These are phyloP conservation scores for Scylla paramamosain DNA, from an alignment of 1,140 invertebrate genomes.

Conservation along the genomic window DNA sequence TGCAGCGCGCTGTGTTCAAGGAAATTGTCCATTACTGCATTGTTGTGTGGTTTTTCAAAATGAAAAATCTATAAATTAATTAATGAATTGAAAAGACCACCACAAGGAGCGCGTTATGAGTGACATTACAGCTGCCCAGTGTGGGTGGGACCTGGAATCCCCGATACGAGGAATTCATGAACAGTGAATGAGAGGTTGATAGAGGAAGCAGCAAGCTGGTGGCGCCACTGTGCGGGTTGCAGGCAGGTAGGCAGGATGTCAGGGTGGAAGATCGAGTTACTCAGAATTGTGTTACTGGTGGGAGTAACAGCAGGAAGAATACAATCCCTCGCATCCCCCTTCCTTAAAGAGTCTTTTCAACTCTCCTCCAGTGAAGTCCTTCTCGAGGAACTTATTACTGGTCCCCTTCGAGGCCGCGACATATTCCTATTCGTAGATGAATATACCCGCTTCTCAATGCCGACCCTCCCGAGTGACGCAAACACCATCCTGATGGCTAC, in stretches of 20 bases:
- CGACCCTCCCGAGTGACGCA: not conserved
- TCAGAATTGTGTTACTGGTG: not conserved
- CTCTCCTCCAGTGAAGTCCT: not conserved
- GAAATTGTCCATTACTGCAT: too few species aligned
- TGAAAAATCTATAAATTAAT: too few species aligned
- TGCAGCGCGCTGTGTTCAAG: too few species aligned
- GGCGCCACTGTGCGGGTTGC: too few species aligned
- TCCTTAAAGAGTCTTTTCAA: not conserved
- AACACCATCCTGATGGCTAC: not conserved
- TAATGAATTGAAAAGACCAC: too few species aligned
- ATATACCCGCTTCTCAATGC: not conserved
- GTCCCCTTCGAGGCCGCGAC: not conserved
- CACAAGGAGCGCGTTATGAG: too few species aligned
- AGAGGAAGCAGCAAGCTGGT: too few species aligned
- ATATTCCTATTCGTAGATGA: conserved; percentile 24
- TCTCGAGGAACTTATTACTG: not conserved
- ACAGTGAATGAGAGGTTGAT: too few species aligned
- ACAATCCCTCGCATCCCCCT: not conserved
- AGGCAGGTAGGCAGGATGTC: not conserved
- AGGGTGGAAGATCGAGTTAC: not conserved
- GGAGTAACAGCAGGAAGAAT: not conserved
- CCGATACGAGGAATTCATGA: too few species aligned
- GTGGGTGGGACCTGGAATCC: too few species aligned
- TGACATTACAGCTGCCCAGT: too few species aligned
- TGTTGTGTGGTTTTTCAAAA: too few species aligned